Conservation (phyloP, 2,113 vertebrate genomes). For the Philantomba maxwellii region DNA sequence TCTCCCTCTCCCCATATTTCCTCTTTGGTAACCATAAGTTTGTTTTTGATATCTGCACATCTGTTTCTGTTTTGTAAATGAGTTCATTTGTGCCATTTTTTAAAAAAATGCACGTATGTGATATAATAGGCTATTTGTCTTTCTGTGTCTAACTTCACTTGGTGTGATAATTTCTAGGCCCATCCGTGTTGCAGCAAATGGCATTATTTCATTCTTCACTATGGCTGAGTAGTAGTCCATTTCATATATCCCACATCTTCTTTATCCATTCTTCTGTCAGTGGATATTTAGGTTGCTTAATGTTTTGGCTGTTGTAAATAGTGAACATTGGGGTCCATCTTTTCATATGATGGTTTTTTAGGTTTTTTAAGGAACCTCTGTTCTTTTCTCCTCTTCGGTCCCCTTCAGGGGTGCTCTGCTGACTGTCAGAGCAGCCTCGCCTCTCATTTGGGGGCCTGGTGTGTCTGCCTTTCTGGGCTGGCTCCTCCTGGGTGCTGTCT, state of each 20-base stretch:
- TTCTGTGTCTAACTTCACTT: not conserved
- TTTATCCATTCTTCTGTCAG: not conserved
- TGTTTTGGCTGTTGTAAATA: not conserved
- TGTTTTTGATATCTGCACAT: not conserved
- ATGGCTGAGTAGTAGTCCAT: not conserved
- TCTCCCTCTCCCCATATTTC: not conserved
- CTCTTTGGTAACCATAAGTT: not conserved
- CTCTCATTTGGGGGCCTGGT: accelerated
- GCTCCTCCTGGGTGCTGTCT: not conserved
- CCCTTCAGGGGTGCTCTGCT: not conserved
- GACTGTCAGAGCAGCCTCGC: not conserved
- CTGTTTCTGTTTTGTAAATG: not conserved
- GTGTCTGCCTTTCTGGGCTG: not conserved
- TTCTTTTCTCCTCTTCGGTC: not conserved
- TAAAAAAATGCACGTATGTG: not conserved
- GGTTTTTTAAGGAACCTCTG: not conserved
- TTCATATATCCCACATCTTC: not conserved
- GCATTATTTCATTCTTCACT: not conserved
- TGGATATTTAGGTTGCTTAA: not conserved
- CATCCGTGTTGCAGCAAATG: not conserved
- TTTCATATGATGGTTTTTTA: not conserved
- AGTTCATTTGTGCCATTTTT: not conserved
- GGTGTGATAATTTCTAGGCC: not conserved
- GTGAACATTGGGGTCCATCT: not conserved
- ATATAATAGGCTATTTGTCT: not conserved